Conservation (phyloP, 2,113 vertebrate genomes). For the Hyaena hyaena region DNA sequence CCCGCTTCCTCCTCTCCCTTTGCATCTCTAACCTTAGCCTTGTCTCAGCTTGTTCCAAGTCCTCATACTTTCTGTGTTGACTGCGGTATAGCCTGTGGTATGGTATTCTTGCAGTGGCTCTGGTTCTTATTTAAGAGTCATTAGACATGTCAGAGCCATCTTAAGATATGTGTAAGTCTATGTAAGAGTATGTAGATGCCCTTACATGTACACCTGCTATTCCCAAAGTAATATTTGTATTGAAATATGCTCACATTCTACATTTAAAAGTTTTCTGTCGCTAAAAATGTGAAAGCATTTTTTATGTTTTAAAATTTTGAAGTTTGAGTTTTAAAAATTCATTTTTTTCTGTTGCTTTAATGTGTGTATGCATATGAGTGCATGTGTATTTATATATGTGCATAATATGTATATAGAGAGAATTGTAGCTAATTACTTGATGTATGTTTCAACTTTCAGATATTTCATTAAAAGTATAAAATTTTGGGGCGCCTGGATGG, state of each 20-base stretch:
- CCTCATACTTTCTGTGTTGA: not conserved
- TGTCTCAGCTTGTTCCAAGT: not conserved
- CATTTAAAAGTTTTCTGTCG: not conserved
- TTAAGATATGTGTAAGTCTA: not conserved
- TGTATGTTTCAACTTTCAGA: not conserved
- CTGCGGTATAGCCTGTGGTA: not conserved
- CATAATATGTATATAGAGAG: not conserved
- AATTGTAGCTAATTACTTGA: not conserved
- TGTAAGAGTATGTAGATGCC: not conserved
- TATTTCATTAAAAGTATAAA: not conserved
- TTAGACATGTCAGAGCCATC: not conserved
- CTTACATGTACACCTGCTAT: not conserved
- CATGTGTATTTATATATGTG: not conserved
- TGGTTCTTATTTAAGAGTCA: not conserved
- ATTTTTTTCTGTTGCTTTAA: slow-evolving; percentile 6
- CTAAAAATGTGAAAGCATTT: not conserved
- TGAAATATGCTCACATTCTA: not conserved
- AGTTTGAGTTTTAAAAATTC: not conserved
- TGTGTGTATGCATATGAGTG: not conserved
- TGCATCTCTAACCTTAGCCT: not conserved
- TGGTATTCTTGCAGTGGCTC: not conserved
- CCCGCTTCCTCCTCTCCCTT: not conserved
- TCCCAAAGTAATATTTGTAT: not conserved
- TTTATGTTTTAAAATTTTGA: not conserved
- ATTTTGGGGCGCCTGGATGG: not conserved